Evolutionary conservation across 2,888 invertebrate genomes (phyloP).

Genomic region (Troides helena): DNA sequence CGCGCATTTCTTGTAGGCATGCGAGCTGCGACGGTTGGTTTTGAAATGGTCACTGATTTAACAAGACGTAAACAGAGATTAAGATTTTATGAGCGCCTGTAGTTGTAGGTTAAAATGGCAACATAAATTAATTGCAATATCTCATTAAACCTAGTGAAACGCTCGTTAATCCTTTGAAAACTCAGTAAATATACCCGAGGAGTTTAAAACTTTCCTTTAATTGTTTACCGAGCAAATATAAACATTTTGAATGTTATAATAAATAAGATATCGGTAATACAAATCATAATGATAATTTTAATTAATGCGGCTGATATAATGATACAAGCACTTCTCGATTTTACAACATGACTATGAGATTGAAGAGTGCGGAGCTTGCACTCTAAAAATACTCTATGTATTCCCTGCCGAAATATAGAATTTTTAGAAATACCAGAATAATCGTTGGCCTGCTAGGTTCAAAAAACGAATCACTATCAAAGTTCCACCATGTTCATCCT

Average conservation of each 20-base stretch:
- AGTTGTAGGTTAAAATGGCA: slow-evolving; percentile 26
- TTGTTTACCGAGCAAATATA: no score
- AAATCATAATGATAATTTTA: neutral
- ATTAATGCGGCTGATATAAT: neutral
- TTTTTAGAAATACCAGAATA: no score
- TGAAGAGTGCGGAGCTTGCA: no score
- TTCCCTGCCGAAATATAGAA: no score
- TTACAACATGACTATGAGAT: no score
- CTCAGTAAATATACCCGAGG: neutral
- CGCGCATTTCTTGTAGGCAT: slow-evolving; percentile 40
- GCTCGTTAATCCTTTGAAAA: neutral
- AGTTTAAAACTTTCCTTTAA: no score
- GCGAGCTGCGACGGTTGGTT: slow-evolving; percentile 57
- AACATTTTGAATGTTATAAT: neutral
- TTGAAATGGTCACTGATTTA: slow-evolving; percentile 69
- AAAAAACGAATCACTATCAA: no score
- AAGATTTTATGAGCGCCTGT: slow-evolving; percentile 45
- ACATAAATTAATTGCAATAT: slow-evolving; percentile 26
- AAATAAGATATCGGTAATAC: neutral
- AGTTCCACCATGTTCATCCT: no score
- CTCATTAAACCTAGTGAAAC: slow-evolving; percentile 6
- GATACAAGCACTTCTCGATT: neutral
- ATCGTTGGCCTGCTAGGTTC: no score
- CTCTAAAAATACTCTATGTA: no score
- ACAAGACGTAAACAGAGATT: slow-evolving; percentile 66